These are phyloP conservation scores for Diplazon laetatorius DNA, from an alignment of 2,888 invertebrate species.

Conservation along the genomic window DNA sequence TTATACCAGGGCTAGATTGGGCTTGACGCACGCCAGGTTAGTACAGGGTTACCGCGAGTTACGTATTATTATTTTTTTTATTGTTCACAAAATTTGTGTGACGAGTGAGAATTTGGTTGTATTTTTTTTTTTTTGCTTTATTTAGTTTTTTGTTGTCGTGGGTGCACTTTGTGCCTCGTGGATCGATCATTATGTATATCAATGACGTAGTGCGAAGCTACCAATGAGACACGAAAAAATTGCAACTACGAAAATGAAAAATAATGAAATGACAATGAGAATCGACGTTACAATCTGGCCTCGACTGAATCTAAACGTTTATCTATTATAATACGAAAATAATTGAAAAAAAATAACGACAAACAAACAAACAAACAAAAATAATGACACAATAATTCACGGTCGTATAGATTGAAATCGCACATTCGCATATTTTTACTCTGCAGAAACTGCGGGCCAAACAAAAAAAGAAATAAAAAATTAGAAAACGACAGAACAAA, in stretches of 20 bases:
- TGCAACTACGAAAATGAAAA: constrained; percentile 58
- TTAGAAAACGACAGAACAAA: constrained; percentile 66
- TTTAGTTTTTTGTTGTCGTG: constrained; percentile 49
- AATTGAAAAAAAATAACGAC: constrained; percentile 17
- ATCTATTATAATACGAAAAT: constrained; percentile 61
- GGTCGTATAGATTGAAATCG: constrained; percentile 50
- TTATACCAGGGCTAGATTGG: constrained; percentile 76
- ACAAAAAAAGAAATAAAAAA: constrained; percentile 31
- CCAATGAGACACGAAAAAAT: constrained; percentile 36
- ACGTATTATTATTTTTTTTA: too few relatives aligned
- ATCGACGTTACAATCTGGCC: constrained; percentile 74
- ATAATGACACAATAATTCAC: constrained; percentile 50
- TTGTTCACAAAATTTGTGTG: constrained; percentile 72
- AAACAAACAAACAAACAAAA: constrained; percentile 44
- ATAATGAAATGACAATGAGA: constrained; percentile 43
- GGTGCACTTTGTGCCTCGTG: constrained; percentile 36
- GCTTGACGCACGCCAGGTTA: constrained; percentile 70
- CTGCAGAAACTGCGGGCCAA: constrained; percentile 76
- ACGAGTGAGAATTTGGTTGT: constrained; percentile 53
- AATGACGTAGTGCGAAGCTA: constrained; percentile 19
- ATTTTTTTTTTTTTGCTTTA: neutral
- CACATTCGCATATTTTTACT: constrained; percentile 73
- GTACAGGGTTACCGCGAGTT: constrained; percentile 78
- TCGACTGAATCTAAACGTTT: constrained; percentile 76
- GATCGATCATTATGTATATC: too few relatives aligned